These are phyloP conservation scores for Lithophane leautieri DNA, from an alignment of 2,888 invertebrate species.

Conservation along the genomic window DNA sequence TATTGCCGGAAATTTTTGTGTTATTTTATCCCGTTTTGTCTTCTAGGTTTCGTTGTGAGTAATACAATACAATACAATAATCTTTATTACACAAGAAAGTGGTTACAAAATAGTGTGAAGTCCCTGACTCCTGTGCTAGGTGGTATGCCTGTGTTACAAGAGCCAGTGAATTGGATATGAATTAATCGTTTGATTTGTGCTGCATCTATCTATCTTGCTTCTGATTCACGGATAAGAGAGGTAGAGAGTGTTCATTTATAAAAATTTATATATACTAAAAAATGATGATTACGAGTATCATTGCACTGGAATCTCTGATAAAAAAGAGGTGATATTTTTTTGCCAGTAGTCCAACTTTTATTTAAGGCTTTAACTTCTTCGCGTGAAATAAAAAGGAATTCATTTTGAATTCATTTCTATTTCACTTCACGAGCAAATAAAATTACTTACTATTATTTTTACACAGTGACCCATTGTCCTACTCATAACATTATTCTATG, in stretches of 20 bases:
- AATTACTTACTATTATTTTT: not conserved
- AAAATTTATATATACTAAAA: not conserved
- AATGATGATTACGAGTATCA: not conserved
- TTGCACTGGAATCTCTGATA: not conserved
- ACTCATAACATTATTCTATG: slow-evolving; percentile 27
- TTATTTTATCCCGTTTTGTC: slow-evolving; percentile 5
- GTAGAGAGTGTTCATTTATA: not conserved
- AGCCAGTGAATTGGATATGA: not conserved
- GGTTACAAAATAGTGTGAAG: too few species aligned
- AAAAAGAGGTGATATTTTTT: not conserved
- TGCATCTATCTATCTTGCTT: not conserved
- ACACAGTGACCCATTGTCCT: slow-evolving; percentile 16
- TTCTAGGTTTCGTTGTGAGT: not conserved
- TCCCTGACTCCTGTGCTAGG: too few species aligned
- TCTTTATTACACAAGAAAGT: too few species aligned
- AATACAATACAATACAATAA: too few species aligned
- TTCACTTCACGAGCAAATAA: not conserved
- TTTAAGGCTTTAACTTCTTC: not conserved
- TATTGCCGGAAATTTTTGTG: slow-evolving; percentile 28
- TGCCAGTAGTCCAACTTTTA: not conserved
- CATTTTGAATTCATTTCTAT: not conserved
- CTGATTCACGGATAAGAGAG: too few species aligned
- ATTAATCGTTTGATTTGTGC: not conserved
- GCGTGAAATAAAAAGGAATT: not conserved
- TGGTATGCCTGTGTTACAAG: too few species aligned